Evolutionary conservation across 2,797 vertebrate genomes (phyloP), one percentile per base, ranked within the genome.

Genomic region (Phoeniculus purpureus): DNA sequence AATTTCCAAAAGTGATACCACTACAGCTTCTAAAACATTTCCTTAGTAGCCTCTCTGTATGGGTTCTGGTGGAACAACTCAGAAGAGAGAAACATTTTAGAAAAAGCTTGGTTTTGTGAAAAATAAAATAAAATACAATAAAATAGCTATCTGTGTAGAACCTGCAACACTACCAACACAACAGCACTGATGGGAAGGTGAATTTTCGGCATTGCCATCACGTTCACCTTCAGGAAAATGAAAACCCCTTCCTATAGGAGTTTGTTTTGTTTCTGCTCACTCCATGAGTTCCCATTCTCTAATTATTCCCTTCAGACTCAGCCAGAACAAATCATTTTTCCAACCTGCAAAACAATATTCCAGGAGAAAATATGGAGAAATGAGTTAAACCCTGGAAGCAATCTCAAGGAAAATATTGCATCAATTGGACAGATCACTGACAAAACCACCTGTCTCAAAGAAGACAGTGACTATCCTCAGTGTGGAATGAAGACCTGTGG

Each of bases 381-480:
- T 32, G 6, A 87, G 56, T 26, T 47, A 37, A 83, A 9, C 5
- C 9, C 31, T 73, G 18, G 15, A 50, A 79, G 31, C 66, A 87
- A 83, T 19, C 22, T 80, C 40, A 60, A 31, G 31, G 45, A 67
- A 62, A 89, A 51, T 62, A 40, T n/a, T 59, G n/a, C 16, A 51
- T 59, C 0, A 0, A 60, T 4, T 20, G 19, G 7, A 81, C 6
- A 80, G 16, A 21, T 64, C 52, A 18, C 12, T 55, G 54, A 43
- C 10, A 70, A 82, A 76, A 59, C 10, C n/a, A 26, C 6, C 34
- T 17, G 8, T 70, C 48, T 70, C 0, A 0, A 29, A 8, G n/a
- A 80, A 64, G 25, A 45, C 10, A 29, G 9, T 43, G 67, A 76
- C 7, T 80, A 43, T 55, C 72, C 59, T 9, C 18, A 47, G 19